Percentiles rank a stretch among this genome's conserved stretches.
phyloP scores from a whole-genome alignment of 1,140 invertebrate species.

The Ptiloglossa arizonensis region DNA sequence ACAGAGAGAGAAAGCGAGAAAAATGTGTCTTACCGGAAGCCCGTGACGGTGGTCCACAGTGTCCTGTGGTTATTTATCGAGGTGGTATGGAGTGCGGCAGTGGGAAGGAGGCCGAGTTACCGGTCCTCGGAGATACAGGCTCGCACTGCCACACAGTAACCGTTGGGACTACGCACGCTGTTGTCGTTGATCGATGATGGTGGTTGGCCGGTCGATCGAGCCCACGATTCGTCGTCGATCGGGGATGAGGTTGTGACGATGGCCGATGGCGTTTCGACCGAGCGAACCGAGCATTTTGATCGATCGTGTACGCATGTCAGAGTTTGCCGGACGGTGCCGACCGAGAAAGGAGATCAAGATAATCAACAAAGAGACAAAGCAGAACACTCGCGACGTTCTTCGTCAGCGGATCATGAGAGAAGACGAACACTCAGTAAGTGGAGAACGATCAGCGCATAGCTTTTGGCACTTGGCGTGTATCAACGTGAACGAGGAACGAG shows the following conservation, averaged over 20 bases:
- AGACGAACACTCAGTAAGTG: conserved; percentile 53
- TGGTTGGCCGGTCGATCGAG: conserved; percentile 63
- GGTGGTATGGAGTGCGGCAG: conserved; percentile 81
- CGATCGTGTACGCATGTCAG: conserved; percentile 54
- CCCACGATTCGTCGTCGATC: conserved; percentile 64
- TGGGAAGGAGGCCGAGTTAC: conserved; percentile 81
- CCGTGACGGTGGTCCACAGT: conserved; percentile 78
- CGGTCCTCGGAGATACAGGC: conserved; percentile 82
- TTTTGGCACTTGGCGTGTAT: conserved; percentile 35
- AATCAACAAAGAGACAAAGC: conserved; percentile 49
- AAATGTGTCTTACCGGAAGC: conserved; percentile 78
- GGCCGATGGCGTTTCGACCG: conserved; percentile 75
- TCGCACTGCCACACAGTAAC: conserved; percentile 82
- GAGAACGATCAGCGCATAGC: conserved; percentile 49
- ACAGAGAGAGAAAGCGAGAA: conserved; percentile 62
- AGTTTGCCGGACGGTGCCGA: conserved; percentile 63
- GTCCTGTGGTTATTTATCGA: conserved; percentile 81
- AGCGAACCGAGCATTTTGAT: conserved; percentile 73
- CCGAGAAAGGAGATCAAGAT: conserved; percentile 67
- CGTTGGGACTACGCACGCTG: conserved; percentile 81
- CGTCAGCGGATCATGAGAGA: conserved; percentile 40
- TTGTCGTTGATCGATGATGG: conserved; percentile 72
- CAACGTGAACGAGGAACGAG: conserved; percentile 11
- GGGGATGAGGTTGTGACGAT: conserved; percentile 59
- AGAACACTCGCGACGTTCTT: conserved; percentile 20